Evolutionary conservation across 2,797 vertebrate species (phyloP), one percentile per base, ranked within the genome.

Genomic region (Oreortyx pictus): DNA sequence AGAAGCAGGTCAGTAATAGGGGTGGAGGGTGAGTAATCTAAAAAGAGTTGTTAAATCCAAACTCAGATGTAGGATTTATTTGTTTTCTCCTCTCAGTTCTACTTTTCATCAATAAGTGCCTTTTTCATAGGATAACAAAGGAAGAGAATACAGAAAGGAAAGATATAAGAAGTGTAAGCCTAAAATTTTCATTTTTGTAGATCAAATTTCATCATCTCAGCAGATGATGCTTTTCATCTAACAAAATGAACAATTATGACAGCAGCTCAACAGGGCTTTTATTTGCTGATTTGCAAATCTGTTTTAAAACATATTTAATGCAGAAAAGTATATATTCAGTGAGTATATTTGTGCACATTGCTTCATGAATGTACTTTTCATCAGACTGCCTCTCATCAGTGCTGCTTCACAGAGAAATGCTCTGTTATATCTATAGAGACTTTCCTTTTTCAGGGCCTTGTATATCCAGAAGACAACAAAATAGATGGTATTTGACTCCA

Each of bases 391-490:
- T 87, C 61, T 74, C 57, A 82, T 44, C 46, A 64, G 50, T 78
- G 39, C 27, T 91, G 14, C 27, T 82, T 92, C 4, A 3, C 37
- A 68, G 86, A 93, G 23, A 66, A 56, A 35, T 49, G 11, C 29
- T 56, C 31, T 82, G 14, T 61, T 93, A 60, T 80, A 82, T 86
- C 81, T 68, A 23, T 47, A 85, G 49, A 85, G 78, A 82, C 65
- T 94, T 95, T 85, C 35, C 39, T 90, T 94, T 90, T 35, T 64
- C 33, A 77, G 29, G 15, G 2, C 24, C 20, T 39, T 24, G 64
- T 73, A 60, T 57, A 60, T 89, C 61, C 46, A 90, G 46, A 68
- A 78, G 68, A 90, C 5, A 87, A 35, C 17, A 94, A 84, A 77
- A 80, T 9, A 75, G 31, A 75, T 91, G 54, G 23, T 39, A 67